Conservation (phyloP, 2,888 invertebrate genomes). For the Halictus quadricinctus region DNA sequence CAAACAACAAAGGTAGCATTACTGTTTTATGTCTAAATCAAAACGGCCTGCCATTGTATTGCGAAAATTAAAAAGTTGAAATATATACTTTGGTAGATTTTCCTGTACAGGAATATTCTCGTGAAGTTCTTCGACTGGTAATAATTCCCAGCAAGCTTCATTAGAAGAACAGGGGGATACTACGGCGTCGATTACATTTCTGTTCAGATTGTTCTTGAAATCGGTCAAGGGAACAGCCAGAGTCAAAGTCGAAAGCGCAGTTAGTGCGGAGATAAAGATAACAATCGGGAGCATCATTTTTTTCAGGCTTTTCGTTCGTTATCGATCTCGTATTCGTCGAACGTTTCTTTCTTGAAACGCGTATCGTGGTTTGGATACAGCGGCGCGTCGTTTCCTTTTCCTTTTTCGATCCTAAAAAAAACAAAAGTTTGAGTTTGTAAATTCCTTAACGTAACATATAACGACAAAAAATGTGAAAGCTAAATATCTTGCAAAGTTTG, state of each 20-base stretch:
- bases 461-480: too few relatives aligned
- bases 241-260: slow-evolving; percentile 29
- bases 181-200: slow-evolving; percentile 50
- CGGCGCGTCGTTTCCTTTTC: slow-evolving; percentile 29
- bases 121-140: slow-evolving; percentile 59
- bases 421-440: background rate
- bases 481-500: too few relatives aligned
- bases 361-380: slow-evolving; percentile 45
- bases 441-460: background rate
- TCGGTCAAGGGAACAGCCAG: slow-evolving; percentile 53
- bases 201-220: slow-evolving; percentile 34
- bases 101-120: slow-evolving; percentile 48
- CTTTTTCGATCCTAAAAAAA: slow-evolving; percentile 33
- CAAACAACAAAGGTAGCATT: too few relatives aligned
- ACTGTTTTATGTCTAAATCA: too few relatives aligned
- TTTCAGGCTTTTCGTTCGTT: slow-evolving; percentile 25
- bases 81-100: slow-evolving; percentile 29
- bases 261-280: slow-evolving; percentile 19
- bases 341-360: slow-evolving; percentile 37
- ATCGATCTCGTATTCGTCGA: slow-evolving; percentile 39
- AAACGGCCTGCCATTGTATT: too few relatives aligned
- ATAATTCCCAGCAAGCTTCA: slow-evolving; percentile 72
- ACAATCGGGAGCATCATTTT: slow-evolving; percentile 12
- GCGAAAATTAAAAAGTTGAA: background rate
- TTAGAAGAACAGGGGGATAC: slow-evolving; percentile 67